phyloP scores from a whole-genome alignment of 2,113 vertebrate genomes.

The Hypanus sabinus region DNA sequence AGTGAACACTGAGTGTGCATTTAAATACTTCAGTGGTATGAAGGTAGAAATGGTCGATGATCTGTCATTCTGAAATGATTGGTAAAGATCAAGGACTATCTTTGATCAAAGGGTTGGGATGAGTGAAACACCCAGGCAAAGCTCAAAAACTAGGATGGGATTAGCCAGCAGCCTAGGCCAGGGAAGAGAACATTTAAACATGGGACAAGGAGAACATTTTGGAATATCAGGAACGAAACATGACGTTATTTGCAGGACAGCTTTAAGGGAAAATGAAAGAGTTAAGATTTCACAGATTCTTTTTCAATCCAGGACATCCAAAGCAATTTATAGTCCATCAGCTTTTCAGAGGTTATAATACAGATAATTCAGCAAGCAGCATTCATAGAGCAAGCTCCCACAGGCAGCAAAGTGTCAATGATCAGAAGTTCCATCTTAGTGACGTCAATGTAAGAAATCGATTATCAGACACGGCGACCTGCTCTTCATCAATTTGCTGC shows the following conservation, averaged over 20 bases:
- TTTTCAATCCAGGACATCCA: no score
- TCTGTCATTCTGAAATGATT: not conserved
- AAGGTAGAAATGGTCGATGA: not conserved
- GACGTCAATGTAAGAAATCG: no score
- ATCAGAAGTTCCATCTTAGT: no score
- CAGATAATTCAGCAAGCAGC: no score
- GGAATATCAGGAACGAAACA: not conserved
- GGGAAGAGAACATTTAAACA: not conserved
- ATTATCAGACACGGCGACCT: no score
- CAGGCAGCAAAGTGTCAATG: no score
- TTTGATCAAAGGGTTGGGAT: not conserved
- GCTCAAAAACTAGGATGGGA: not conserved
- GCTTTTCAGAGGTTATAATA: no score
- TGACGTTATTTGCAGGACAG: not conserved
- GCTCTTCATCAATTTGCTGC: no score
- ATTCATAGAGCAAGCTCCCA: no score
- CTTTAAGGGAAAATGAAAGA: not conserved
- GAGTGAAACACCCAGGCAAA: not conserved
- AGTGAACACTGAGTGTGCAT: no score
- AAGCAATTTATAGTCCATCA: no score
- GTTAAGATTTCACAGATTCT: no score
- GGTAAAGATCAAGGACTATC: not conserved
- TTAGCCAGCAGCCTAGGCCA: not conserved
- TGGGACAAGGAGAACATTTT: not conserved
- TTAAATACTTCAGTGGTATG: not conserved